These are phyloP conservation scores for Danio albolineatus DNA, from an alignment of 2,797 vertebrate genomes.

Conservation along the genomic window DNA sequence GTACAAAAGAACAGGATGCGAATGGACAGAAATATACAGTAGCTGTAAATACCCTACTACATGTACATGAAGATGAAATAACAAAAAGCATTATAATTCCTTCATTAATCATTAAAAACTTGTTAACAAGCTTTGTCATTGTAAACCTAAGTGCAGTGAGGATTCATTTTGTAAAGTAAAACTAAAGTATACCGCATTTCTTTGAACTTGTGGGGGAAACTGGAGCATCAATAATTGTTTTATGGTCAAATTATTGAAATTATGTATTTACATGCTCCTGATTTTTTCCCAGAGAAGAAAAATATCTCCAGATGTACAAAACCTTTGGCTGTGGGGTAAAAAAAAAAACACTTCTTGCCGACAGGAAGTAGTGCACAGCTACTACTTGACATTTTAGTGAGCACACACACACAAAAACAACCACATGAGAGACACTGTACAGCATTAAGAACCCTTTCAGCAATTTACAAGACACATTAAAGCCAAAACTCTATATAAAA, in stretches of 20 bases:
- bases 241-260: neutral
- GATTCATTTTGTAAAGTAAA: no score
- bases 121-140: no score
- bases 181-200: no score
- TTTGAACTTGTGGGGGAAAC: no score
- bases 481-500: conserved; percentile 21
- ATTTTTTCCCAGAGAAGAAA: neutral
- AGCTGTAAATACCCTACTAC: no score
- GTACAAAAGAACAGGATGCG: no score
- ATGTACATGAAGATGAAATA: no score
- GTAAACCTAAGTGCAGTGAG: no score
- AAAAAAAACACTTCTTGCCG: neutral
- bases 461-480: conserved; percentile 24
- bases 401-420: neutral
- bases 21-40: no score
- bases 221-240: no score
- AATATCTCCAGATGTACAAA: conserved; percentile 12
- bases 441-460: neutral
- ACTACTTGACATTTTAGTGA: neutral
- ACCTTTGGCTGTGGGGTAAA: neutral
- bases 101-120: no score
- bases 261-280: neutral
- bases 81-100: no score
- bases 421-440: conserved; percentile 9
- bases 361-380: neutral